phyloP scores from a whole-genome alignment of 2,113 vertebrate genomes.

The Tamias sibiricus region DNA sequence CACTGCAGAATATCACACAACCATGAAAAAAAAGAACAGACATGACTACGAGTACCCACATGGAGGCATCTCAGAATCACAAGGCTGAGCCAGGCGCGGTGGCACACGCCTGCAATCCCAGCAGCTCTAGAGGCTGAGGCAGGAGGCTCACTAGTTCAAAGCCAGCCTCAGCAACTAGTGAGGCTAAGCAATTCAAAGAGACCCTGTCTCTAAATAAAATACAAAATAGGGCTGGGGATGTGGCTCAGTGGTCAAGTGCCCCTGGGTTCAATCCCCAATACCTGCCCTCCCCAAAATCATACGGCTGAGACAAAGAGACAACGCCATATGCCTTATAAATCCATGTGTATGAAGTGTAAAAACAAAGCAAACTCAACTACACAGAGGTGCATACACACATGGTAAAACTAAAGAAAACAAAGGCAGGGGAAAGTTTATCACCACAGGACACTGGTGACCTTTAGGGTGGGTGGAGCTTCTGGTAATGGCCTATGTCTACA shows the following conservation, averaged over 20 bases:
- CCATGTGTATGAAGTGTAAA: background rate
- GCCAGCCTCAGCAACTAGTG: too few relatives aligned
- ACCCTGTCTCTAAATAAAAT: too few relatives aligned
- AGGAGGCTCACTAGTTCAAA: too few relatives aligned
- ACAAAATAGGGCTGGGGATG: too few relatives aligned
- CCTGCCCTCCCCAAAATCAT: too few relatives aligned
- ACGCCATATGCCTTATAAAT: background rate
- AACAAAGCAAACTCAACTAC: background rate
- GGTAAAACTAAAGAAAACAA: background rate
- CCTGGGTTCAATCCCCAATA: too few relatives aligned
- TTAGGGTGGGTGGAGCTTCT: background rate
- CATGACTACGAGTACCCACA: background rate
- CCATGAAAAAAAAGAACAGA: background rate
- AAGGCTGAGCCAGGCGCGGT: too few relatives aligned
- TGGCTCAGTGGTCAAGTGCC: too few relatives aligned
- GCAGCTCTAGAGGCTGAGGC: too few relatives aligned
- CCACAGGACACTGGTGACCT: background rate
- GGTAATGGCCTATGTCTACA: background rate
- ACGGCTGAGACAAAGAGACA: background rate
- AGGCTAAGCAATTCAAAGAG: too few relatives aligned
- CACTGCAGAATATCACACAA: background rate
- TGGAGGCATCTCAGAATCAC: background rate
- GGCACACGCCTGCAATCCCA: too few relatives aligned
- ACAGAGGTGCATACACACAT: background rate
- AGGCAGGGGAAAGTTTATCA: background rate